Evolutionary conservation across 2,888 invertebrate genomes (phyloP).

Genomic region (Stramonita haemastoma): DNA sequence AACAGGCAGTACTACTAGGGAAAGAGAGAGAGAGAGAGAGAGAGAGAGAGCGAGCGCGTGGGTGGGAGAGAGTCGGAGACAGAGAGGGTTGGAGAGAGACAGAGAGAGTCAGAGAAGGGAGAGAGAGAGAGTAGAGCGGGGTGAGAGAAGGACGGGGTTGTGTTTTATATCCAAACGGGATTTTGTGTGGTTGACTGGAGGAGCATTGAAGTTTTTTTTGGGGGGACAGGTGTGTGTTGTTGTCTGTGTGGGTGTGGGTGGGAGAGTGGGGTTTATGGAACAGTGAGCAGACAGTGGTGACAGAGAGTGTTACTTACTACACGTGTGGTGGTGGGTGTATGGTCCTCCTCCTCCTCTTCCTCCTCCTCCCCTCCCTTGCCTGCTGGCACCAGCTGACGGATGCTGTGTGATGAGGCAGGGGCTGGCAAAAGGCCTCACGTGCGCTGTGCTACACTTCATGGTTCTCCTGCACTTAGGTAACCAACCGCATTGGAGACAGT

Average conservation of each 20-base stretch:
- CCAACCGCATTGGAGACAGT: neutral
- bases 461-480: constrained; percentile 29
- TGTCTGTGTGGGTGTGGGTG: too few relatives aligned
- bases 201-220: too few relatives aligned
- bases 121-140: neutral
- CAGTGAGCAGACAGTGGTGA: too few relatives aligned
- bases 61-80: neutral
- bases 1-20: neutral
- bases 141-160: too few relatives aligned
- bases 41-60: neutral
- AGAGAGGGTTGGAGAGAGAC: neutral
- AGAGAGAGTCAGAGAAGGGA: too few relatives aligned
- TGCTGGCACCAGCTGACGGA: neutral
- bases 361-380: neutral
- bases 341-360: neutral
- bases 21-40: neutral
- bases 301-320: too few relatives aligned
- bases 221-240: too few relatives aligned
- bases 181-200: too few relatives aligned
- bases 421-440: constrained; percentile 26
- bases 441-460: constrained; percentile 27
- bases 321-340: too few relatives aligned
- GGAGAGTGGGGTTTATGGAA: too few relatives aligned
- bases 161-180: too few relatives aligned
- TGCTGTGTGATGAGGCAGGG: constrained; percentile 35